phyloP scores from a whole-genome alignment of 2,888 invertebrate species.

The Eumacrocentrus americanus region DNA sequence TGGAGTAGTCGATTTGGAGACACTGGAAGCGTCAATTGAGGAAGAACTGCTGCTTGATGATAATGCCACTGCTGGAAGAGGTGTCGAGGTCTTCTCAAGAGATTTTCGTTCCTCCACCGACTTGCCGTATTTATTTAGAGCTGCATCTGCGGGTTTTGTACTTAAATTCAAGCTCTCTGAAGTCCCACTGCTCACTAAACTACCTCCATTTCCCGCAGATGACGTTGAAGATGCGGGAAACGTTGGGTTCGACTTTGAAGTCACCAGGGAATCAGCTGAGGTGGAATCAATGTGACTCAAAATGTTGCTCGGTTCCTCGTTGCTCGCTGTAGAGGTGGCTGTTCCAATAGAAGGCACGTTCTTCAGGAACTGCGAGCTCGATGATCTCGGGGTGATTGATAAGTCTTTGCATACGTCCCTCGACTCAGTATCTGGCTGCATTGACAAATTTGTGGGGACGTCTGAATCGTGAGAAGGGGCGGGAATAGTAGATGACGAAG shows the following conservation, averaged over 20 bases:
- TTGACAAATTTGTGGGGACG: conserved; percentile 55
- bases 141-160: conserved; percentile 61
- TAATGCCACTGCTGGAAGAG: conserved; percentile 24
- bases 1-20: conserved; percentile 48
- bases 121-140: conserved; percentile 56
- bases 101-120: conserved; percentile 33
- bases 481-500: conserved; percentile 22
- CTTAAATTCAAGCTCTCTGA: conserved; percentile 62
- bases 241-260: conserved; percentile 36
- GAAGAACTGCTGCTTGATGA: conserved; percentile 21
- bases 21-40: conserved; percentile 50
- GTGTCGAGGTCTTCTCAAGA: conserved; percentile 42
- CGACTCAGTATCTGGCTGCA: conserved; percentile 45
- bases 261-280: conserved; percentile 12
- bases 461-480: conserved; percentile 45
- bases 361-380: conserved; percentile 48
- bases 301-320: conserved; percentile 33
- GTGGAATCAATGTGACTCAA: conserved; percentile 25
- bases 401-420: conserved; percentile 49
- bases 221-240: conserved; percentile 35
- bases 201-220: conserved; percentile 21
- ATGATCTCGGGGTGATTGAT: conserved; percentile 13
- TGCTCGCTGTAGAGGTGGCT: conserved; percentile 46
- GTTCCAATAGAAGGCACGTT: conserved; percentile 27
- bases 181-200: conserved; percentile 41